Percentiles rank a stretch among this genome's conserved stretches.
These are phyloP conservation scores for Tyrophagus putrescentiae DNA, from an alignment of 1,140 invertebrate genomes.

Conservation along the genomic window DNA sequence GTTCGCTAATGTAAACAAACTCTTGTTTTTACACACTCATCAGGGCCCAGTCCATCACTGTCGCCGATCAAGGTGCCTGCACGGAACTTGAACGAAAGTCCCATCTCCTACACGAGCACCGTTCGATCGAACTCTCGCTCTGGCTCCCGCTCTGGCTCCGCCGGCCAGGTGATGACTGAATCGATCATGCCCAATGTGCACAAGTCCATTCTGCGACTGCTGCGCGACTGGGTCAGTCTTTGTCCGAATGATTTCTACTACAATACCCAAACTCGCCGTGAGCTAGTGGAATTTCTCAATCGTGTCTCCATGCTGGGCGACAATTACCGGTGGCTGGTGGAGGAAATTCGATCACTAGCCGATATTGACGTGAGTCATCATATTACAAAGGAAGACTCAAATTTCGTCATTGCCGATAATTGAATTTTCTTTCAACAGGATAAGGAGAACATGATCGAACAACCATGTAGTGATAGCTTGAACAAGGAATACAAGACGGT, in stretches of 20 bases:
- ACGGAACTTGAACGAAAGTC: conserved; percentile 11
- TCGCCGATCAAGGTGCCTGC: conserved; percentile 4
- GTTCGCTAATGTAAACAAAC: background rate
- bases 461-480: background rate
- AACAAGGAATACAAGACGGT: conserved; percentile 19
- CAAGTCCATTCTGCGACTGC: conserved; percentile 21
- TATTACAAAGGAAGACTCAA: background rate
- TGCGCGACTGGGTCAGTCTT: conserved; percentile 21
- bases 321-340: conserved; percentile 38
- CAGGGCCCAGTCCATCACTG: conserved; percentile 2
- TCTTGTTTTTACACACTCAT: background rate
- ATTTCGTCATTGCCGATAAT: background rate
- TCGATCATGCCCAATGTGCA: conserved; percentile 33
- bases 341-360: conserved; percentile 31
- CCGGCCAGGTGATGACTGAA: conserved; percentile 16
- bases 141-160: conserved; percentile 13
- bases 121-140: background rate
- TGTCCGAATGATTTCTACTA: conserved; percentile 26
- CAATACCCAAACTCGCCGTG: conserved; percentile 29
- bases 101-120: background rate
- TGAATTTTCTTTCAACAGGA: conserved; percentile 9
- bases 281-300: conserved; percentile 37
- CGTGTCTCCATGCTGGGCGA: conserved; percentile 37
- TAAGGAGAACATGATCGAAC: conserved; percentile 2
- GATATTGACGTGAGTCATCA: conserved; percentile 18